Base-by-base conservation (phyloP, 2,113 vertebrate species). In the Psephotus haematonotus region DNA sequence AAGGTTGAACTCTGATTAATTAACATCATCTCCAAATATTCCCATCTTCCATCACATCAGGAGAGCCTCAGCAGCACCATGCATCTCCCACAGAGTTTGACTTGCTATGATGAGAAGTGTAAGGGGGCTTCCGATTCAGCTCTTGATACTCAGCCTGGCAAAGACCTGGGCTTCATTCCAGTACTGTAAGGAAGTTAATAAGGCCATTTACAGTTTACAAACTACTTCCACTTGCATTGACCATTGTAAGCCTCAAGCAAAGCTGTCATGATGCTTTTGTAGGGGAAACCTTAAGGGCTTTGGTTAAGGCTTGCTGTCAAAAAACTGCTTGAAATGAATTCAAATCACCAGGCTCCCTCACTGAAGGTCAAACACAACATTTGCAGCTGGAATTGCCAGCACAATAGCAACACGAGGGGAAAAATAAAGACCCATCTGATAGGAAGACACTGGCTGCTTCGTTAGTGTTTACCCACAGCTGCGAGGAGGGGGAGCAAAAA, bases 231-330 rank as follows among this genome's bases (percentile, higher is more conserved):
- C 91, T 95, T 82, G 77, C 68, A 69, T 11, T 90, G 93, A 88
- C 94, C 29, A 79, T 64, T 96, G 91, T 96, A 96, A 97, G 95
- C 95, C 91, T 91, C 94, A 55, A 92, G 97, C 96, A 93, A 96
- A 94, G 81, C 93, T 88, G 97, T 97, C 96, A 97, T 83, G 83
- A 91, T 47, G 82, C 85, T 89, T 76, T 90, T 89, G 94, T 86
- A 76, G 90, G 52, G 93, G 78, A 95, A 98, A 97, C 92, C 94
- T 95, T 92, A 53, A 90, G 87, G 97, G 97, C 90, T 97, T 97
- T 97, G 90, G 96, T 83, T 97, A 97, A 97, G 95, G 80, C 79
- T 86, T 94, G 94, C 92, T 97, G 97, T 97, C 97, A 97, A 91
- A 95, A 97, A 97, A 95, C 92, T 82, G 76, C 95, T 89, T 89